Conservation (phyloP, 2,113 vertebrate species). For the Antechinus flavipes region DNA sequence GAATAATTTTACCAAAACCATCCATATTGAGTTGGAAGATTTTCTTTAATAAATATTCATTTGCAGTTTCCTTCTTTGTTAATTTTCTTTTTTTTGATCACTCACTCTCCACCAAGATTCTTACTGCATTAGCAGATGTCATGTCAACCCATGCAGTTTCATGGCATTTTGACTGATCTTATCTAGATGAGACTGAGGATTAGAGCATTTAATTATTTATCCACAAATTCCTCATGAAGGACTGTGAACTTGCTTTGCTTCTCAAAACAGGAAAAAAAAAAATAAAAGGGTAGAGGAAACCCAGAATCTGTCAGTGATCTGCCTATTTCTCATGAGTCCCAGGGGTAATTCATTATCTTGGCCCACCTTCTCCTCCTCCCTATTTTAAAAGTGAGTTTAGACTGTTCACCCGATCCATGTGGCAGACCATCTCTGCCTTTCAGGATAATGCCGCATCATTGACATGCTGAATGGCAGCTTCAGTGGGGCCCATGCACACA, state of each 20-base stretch:
- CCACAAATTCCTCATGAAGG: constrained; percentile 28
- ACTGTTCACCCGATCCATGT: constrained; percentile 70
- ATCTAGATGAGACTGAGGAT: constrained; percentile 12
- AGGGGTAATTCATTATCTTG: constrained; percentile 66
- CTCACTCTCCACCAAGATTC: neutral
- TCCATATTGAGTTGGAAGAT: constrained; percentile 11
- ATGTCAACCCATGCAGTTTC: constrained; percentile 18
- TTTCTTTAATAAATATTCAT: constrained; percentile 34
- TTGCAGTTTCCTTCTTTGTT: constrained; percentile 18
- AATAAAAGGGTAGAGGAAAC: constrained; percentile 45
- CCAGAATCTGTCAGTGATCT: constrained; percentile 62
- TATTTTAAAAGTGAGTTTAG: constrained; percentile 77
- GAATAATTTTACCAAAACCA: neutral
- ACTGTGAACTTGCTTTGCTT: constrained; percentile 53
- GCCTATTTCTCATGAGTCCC: constrained; percentile 70
- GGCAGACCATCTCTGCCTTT: constrained; percentile 74
- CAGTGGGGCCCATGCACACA: constrained; percentile 57
- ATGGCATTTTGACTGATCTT: constrained; percentile 47
- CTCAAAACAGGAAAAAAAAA: constrained; percentile 47
- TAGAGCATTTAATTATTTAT: constrained; percentile 49
- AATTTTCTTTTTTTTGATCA: constrained; percentile 46
- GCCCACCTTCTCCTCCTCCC: constrained; percentile 56
- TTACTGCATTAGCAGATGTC: neutral
- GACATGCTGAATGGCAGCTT: constrained; percentile 66
- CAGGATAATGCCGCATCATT: constrained; percentile 71